A percentile compares a stretch with the other conserved stretches of the same genome.
Evolutionary conservation across 2,888 invertebrate species (phyloP).

Genomic region (Trissolcus japonicus): DNA sequence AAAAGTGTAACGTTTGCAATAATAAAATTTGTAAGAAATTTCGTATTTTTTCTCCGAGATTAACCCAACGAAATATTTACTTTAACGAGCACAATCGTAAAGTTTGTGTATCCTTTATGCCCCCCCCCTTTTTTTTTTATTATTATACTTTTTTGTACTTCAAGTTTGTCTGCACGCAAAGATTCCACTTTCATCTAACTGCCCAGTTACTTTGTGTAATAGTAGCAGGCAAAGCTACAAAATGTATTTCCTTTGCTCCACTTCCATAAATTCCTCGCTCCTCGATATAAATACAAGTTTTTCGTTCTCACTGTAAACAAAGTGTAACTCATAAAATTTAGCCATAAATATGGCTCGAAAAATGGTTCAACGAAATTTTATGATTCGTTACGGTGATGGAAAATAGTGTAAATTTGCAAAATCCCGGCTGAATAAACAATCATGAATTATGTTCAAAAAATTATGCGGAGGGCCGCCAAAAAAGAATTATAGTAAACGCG

Average conservation of each 20-base stretch:
- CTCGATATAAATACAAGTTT: not conserved
- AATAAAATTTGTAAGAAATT: slow-evolving; percentile 15
- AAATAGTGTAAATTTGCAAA: no score
- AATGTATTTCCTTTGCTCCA: slow-evolving; percentile 31
- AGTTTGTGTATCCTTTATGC: slow-evolving; percentile 41
- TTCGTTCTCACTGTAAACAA: slow-evolving; percentile 24
- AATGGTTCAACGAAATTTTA: not conserved
- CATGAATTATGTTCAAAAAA: slow-evolving; percentile 21
- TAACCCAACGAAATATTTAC: slow-evolving; percentile 27
- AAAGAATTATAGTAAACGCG: slow-evolving; percentile 48
- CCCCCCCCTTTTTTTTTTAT: slow-evolving; percentile 21
- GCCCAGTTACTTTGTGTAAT: slow-evolving; percentile 27
- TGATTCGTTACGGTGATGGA: no score
- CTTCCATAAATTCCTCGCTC: slow-evolving; percentile 34
- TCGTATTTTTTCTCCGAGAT: slow-evolving; percentile 23
- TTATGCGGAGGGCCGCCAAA: not conserved
- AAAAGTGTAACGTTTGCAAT: not conserved
- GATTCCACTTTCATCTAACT: slow-evolving; percentile 45
- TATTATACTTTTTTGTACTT: not conserved
- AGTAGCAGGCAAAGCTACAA: slow-evolving; percentile 17
- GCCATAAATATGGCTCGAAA: not conserved
- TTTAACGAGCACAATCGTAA: slow-evolving; percentile 51
- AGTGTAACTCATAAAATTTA: slow-evolving; percentile 10
- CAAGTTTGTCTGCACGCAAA: slow-evolving; percentile 50
- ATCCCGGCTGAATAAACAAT: not conserved